These are phyloP conservation scores for Drosophila fuyamai DNA, from an alignment of 1,140 invertebrate genomes.

Conservation along the genomic window DNA sequence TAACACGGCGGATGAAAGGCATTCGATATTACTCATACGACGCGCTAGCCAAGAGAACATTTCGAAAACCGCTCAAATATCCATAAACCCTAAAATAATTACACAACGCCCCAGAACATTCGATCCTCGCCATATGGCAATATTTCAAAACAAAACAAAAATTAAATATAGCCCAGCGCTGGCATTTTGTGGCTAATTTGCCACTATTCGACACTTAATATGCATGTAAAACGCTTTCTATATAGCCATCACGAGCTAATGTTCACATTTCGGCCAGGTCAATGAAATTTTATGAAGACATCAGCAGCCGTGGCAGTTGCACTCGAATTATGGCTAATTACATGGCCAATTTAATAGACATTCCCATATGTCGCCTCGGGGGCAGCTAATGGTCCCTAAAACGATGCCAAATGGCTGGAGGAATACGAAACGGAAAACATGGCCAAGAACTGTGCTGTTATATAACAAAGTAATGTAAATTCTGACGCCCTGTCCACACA, in stretches of 20 bases:
- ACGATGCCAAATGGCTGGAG: constrained; percentile 37
- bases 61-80: constrained; percentile 27
- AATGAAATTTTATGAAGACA: constrained; percentile 67
- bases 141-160: constrained; percentile 18
- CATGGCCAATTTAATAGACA: constrained; percentile 66
- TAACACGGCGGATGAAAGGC: constrained; percentile 27
- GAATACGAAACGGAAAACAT: constrained; percentile 4
- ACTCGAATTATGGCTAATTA: constrained; percentile 73
- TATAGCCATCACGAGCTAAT: constrained; percentile 44
- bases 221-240: constrained; percentile 32
- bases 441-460: constrained; percentile 24
- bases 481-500: constrained; percentile 31
- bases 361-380: constrained; percentile 55
- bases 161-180: constrained; percentile 10
- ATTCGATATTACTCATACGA: constrained; percentile 36
- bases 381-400: constrained; percentile 31
- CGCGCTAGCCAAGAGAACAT: constrained; percentile 1
- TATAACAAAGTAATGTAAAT: constrained; percentile 38
- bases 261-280: constrained; percentile 53
- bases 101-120: constrained; percentile 14
- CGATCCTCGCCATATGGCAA: constrained; percentile 32
- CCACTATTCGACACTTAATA: constrained; percentile 37
- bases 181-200: constrained; percentile 25
- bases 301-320: constrained; percentile 29
- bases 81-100: constrained; percentile 36